phyloP scores from a whole-genome alignment of 2,797 vertebrate species.

The Manis javanica region DNA sequence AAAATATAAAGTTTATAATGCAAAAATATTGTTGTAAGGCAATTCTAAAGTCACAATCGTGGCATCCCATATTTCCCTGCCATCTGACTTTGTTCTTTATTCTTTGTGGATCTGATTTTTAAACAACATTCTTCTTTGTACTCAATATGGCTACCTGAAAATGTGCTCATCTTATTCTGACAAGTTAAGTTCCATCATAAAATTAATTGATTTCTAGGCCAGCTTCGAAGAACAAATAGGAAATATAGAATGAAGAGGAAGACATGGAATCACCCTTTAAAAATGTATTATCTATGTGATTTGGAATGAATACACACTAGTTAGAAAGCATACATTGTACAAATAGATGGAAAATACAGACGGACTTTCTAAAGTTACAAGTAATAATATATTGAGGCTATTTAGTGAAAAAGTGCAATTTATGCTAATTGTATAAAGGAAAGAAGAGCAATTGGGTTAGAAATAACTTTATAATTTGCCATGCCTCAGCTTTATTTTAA shows the following conservation, averaged over 20 bases:
- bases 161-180: neutral
- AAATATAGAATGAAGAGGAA: neutral
- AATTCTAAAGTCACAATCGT: neutral
- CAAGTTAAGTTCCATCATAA: neutral
- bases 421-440: neutral
- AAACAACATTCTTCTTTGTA: neutral
- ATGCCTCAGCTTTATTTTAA: neutral
- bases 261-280: neutral
- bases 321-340: neutral
- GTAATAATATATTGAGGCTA: neutral
- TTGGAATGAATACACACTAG: neutral
- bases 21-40: neutral
- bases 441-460: neutral
- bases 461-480: neutral
- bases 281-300: neutral
- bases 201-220: neutral
- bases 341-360: neutral
- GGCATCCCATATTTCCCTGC: rapidly evolving
- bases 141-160: neutral
- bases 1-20: neutral
- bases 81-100: neutral
- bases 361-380: neutral
- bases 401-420: neutral
- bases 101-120: neutral
- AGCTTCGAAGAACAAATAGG: neutral